Base-by-base conservation (phyloP, 2,113 vertebrate species). In the Chaetura pelagica region DNA sequence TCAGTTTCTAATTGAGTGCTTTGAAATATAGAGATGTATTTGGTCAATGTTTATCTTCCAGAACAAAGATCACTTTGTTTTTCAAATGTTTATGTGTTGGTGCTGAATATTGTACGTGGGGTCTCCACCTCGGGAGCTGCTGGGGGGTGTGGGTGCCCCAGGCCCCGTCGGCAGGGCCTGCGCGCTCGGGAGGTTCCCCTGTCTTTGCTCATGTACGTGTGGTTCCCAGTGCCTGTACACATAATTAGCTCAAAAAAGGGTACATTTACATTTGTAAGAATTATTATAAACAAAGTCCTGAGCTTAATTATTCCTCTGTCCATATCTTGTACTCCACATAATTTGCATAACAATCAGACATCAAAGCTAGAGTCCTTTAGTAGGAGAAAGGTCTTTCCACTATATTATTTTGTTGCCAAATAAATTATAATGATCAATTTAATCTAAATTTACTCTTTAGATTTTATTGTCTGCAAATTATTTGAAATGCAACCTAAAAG, bases 311-410 rank as follows among this genome's bases (percentile, higher is more conserved):
- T 92, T 93, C 55, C 86, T 95, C 85, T 84, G 79, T 90, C 94
- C 54, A 0, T 81, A 62, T 94, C 86, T 92, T 58, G 44, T 82
- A 23, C 62, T 87, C 71, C n/a, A 8, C 3, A 5, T 40, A 68
- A 96, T 96, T 87, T 94, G 73, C 90, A 89, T 93, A 89, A 90
- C 93, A 95, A 96, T 96, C 73, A 79, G 76, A 87, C 93, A 90
- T 94, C 88, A 96, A 92, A 96, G 88, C 52, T 44, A 72, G 62
- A 64, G 61, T 30, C 67, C 66, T 90, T 79, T 72, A 81, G 38
- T 48, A 59, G 54, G 73, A 93, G 49, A 69, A 76, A 96, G 54
- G 90, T 92, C 80, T 93, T 90, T 89, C 84, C 3, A 3, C 74
- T 76, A 5, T 84, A 58, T 72, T 93, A 85, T 92, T 89, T 78